A percentile compares a stretch with the other conserved stretches of the same genome.
phyloP scores from a whole-genome alignment of 1,140 invertebrate species.

The Macrobrachium nipponense region DNA sequence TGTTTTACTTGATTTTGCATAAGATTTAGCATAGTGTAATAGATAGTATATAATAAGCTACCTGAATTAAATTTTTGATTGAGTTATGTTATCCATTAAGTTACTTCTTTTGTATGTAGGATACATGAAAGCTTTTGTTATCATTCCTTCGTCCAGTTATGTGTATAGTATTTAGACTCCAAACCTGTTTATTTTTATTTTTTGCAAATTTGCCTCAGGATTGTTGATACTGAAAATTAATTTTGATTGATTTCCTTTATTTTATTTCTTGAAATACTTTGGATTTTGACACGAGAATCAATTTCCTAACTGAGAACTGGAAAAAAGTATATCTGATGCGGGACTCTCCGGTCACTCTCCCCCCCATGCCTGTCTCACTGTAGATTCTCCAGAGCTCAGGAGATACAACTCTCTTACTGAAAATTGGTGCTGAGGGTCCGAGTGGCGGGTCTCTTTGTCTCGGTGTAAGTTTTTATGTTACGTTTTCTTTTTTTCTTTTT shows the following conservation, averaged over 20 bases:
- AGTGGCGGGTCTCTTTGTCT: slow-evolving; percentile 31
- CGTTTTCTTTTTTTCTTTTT: slow-evolving; percentile 7
- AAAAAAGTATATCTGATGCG: background rate
- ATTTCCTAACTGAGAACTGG: background rate
- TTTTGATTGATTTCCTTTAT: background rate
- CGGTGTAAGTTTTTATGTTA: slow-evolving; percentile 28
- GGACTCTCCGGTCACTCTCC: slow-evolving; percentile 22
- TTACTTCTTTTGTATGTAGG: no score
- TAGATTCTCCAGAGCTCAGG: slow-evolving; percentile 30
- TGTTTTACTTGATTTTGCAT: no score
- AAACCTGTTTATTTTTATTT: no score
- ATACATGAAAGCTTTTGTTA: no score
- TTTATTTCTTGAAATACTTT: background rate
- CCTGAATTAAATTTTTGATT: no score
- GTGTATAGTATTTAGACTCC: no score
- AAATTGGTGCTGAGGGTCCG: slow-evolving; percentile 35
- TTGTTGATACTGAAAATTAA: no score
- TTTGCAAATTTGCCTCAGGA: no score
- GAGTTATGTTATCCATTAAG: no score
- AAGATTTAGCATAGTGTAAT: no score
- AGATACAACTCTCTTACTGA: slow-evolving; percentile 25
- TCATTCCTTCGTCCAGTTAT: no score
- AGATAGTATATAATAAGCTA: no score
- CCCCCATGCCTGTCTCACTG: slow-evolving; percentile 33
- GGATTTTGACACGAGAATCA: background rate